These are phyloP conservation scores for Anableps anableps DNA, from an alignment of 2,797 vertebrate species.

Conservation along the genomic window DNA sequence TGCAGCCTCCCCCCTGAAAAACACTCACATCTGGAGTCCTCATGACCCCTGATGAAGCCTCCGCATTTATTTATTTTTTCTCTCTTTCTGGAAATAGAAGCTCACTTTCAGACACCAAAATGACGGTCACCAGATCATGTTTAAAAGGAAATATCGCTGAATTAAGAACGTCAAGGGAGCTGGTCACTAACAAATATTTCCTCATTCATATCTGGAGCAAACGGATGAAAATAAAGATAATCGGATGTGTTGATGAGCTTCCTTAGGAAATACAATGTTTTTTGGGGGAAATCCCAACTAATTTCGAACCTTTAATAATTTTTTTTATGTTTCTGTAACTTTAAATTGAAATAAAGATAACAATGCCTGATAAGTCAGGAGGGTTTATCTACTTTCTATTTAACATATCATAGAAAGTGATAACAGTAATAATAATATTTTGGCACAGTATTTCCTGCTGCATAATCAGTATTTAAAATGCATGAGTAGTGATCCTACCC, in stretches of 20 bases:
- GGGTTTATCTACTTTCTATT: not conserved
- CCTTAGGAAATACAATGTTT: not conserved
- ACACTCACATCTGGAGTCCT: conserved; percentile 78
- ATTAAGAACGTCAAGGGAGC: not conserved
- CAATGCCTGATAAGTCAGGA: not conserved
- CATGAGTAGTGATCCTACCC: not conserved
- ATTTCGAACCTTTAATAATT: not conserved
- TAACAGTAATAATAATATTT: not conserved
- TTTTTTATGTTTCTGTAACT: not conserved
- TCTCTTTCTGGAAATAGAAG: conserved; percentile 52
- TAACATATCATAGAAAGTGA: not conserved
- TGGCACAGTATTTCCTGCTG: not conserved
- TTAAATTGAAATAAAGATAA: not conserved
- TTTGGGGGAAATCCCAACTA: not conserved
- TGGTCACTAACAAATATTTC: not conserved
- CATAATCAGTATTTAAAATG: not conserved
- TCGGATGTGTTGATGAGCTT: not conserved
- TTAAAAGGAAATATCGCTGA: not conserved
- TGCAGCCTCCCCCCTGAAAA: conserved; percentile 55
- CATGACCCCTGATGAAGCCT: conserved; percentile 63
- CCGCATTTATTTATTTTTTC: conserved; percentile 25
- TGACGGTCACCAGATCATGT: conserved; percentile 12
- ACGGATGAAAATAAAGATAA: not conserved
- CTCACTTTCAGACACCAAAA: conserved; percentile 25
- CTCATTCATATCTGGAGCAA: not conserved